phyloP scores from a whole-genome alignment of 2,797 vertebrate genomes.

The Ibycter americanus region DNA sequence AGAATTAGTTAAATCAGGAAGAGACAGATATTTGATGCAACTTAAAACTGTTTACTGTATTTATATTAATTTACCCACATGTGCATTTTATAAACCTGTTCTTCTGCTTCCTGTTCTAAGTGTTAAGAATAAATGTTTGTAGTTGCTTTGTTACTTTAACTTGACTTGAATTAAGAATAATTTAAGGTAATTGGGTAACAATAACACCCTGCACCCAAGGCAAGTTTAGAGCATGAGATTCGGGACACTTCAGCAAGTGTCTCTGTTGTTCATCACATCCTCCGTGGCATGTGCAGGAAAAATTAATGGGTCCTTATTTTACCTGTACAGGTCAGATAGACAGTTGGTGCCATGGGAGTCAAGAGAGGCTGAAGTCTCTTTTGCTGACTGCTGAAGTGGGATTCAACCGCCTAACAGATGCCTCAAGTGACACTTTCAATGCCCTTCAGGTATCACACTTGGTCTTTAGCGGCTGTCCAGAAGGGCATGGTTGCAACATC shows the following conservation, averaged over 20 bases:
- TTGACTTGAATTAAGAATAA: neutral
- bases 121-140: neutral
- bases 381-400: neutral
- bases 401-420: neutral
- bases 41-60: too few species aligned
- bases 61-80: neutral
- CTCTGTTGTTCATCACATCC: neutral
- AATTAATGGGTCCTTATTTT: neutral
- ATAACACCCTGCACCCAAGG: neutral
- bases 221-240: neutral
- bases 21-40: neutral
- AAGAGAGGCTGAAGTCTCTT: neutral
- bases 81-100: neutral
- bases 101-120: neutral
- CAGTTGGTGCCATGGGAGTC: neutral
- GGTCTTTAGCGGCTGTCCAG: neutral
- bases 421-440: neutral
- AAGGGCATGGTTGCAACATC: neutral
- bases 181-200: neutral
- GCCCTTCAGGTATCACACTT: neutral
- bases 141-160: neutral
- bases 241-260: neutral
- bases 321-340: neutral
- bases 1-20: neutral
- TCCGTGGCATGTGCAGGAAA: neutral